phyloP scores from a whole-genome alignment of 2,888 invertebrate genomes.

The Yponomeuta sedellus region DNA sequence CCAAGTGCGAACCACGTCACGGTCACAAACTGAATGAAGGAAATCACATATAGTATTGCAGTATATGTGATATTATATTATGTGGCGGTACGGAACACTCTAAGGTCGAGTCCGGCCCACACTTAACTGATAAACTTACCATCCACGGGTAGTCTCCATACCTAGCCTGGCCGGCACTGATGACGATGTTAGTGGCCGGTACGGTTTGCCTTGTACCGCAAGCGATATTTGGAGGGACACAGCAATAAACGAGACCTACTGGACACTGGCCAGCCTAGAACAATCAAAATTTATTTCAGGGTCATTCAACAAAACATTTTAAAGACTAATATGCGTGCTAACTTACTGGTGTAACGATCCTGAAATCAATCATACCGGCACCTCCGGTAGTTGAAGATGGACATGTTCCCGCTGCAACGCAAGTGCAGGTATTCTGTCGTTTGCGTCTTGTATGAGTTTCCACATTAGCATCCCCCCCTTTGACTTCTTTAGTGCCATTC shows the following conservation, averaged over 20 bases:
- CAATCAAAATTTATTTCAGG: background rate
- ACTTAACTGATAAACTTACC: conserved; percentile 42
- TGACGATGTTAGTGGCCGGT: conserved; percentile 44
- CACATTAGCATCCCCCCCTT: conserved; percentile 22
- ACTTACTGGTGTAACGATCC: conserved; percentile 78
- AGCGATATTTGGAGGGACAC: conserved; percentile 35
- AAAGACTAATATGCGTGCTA: background rate
- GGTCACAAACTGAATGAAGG: too few relatives aligned
- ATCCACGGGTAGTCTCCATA: conserved; percentile 87
- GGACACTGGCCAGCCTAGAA: conserved; percentile 42
- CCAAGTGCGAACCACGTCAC: too few relatives aligned
- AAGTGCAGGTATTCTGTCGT: conserved; percentile 52
- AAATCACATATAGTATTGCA: too few relatives aligned
- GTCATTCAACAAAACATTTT: background rate
- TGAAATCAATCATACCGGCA: conserved; percentile 76
- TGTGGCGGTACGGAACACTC: too few relatives aligned
- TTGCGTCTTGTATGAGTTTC: conserved; percentile 44
- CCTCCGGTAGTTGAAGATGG: conserved; percentile 51
- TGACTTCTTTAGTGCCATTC: conserved; percentile 27
- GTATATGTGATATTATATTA: too few relatives aligned
- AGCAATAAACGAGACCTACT: conserved; percentile 62
- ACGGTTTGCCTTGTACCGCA: conserved; percentile 66
- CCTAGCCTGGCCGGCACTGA: conserved; percentile 72
- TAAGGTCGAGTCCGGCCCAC: too few relatives aligned
- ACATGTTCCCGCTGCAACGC: conserved; percentile 58